A percentile compares a stretch with the other conserved stretches of the same genome.
Conservation (phyloP, 1,140 invertebrate species). For the Melanaphis sacchari region DNA sequence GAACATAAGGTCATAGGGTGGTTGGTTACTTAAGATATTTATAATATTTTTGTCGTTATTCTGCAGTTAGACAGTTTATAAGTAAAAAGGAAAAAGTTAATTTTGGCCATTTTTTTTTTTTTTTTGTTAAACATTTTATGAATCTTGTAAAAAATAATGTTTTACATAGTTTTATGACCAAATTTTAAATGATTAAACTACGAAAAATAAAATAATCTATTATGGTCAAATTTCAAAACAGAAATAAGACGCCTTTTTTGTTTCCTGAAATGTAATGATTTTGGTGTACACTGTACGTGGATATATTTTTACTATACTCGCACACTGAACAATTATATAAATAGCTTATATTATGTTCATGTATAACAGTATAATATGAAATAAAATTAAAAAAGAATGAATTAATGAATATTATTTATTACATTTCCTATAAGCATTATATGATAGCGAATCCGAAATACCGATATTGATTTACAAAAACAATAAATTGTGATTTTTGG, state of each 20-base stretch:
- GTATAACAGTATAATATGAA: neutral
- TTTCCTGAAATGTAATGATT: too few relatives aligned
- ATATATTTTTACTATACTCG: too few relatives aligned
- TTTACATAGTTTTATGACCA: neutral
- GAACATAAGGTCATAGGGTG: neutral
- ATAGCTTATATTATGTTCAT: too few relatives aligned
- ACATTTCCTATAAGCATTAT: neutral
- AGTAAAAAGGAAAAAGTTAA: neutral
- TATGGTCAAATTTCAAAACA: neutral
- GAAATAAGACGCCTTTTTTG: neutral
- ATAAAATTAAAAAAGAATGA: too few relatives aligned
- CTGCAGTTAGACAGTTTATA: neutral
- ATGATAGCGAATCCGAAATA: too few relatives aligned
- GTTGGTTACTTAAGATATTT: neutral
- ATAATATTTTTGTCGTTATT: neutral
- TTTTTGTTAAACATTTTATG: too few relatives aligned
- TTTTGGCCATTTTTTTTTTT: neutral
- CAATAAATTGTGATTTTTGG: neutral
- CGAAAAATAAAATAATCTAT: neutral
- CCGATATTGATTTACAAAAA: neutral
- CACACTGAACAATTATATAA: too few relatives aligned
- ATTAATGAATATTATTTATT: neutral
- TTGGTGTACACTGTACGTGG: too few relatives aligned
- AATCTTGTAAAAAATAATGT: neutral
- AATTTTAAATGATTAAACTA: neutral